These are phyloP conservation scores for Drosophila pallidifrons DNA, from an alignment of 1,140 invertebrate genomes.

Conservation along the genomic window DNA sequence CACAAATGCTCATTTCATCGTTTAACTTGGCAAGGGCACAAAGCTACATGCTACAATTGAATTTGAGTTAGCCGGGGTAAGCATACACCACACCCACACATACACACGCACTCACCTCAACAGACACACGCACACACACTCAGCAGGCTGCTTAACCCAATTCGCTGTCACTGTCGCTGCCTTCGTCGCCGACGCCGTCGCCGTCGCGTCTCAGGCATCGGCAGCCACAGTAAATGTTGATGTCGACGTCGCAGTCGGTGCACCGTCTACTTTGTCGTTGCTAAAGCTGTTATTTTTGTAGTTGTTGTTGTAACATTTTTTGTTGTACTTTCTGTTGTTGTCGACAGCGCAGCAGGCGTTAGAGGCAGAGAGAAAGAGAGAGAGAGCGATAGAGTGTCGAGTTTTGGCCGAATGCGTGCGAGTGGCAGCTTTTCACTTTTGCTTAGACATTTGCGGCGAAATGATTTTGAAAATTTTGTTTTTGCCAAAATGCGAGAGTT, in stretches of 20 bases:
- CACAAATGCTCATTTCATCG: slow-evolving; percentile 77
- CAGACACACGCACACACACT: slow-evolving; percentile 22
- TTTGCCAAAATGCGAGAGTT: slow-evolving; percentile 49
- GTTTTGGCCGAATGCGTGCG: slow-evolving; percentile 45
- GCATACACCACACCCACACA: slow-evolving; percentile 40
- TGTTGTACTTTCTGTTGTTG: slow-evolving; percentile 60
- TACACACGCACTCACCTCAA: slow-evolving; percentile 11
- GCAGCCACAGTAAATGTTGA: slow-evolving; percentile 23
- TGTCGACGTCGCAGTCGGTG: slow-evolving; percentile 9
- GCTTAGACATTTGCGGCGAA: slow-evolving; percentile 56
- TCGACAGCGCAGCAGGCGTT: slow-evolving; percentile 33
- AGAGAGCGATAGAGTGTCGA: slow-evolving; percentile 1
- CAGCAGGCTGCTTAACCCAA: slow-evolving; percentile 76
- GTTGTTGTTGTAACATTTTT: slow-evolving; percentile 24
- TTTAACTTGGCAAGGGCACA: slow-evolving; percentile 80
- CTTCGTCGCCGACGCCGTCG: slow-evolving; percentile 10
- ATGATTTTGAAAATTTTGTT: slow-evolving; percentile 64
- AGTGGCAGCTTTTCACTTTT: slow-evolving; percentile 68
- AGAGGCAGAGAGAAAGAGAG: not conserved
- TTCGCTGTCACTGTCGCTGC: slow-evolving; percentile 48
- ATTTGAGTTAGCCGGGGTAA: slow-evolving; percentile 74
- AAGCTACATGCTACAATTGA: slow-evolving; percentile 73
- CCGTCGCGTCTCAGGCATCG: slow-evolving; percentile 57
- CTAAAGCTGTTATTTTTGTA: slow-evolving; percentile 18
- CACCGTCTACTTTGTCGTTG: slow-evolving; percentile 5